Evolutionary conservation across 2,113 vertebrate genomes (phyloP).

Genomic region (Paralichthys olivaceus): DNA sequence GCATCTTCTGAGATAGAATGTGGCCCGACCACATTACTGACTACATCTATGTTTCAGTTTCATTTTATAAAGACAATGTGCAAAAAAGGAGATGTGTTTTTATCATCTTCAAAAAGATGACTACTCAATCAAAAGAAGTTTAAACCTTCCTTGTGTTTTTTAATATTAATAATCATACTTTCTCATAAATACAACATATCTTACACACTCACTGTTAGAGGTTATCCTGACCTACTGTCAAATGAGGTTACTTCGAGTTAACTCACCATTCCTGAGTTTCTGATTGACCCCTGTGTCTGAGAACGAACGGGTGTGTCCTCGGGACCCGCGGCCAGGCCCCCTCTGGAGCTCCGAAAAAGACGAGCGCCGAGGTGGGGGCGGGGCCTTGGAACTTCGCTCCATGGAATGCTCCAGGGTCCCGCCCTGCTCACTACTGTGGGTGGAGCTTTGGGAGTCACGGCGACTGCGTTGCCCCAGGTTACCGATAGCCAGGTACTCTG

Average conservation of each 20-base stretch:
- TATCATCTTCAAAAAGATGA: background rate
- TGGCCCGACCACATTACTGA: background rate
- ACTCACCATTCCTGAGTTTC: constrained; percentile 86
- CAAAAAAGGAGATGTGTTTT: background rate
- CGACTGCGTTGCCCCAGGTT: constrained; percentile 87
- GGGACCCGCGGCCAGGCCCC: constrained; percentile 68
- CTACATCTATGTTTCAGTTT: background rate
- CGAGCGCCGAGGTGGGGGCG: constrained; percentile 82
- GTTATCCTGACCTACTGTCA: background rate
- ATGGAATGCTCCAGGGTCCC: constrained; percentile 28
- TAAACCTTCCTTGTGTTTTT: background rate
- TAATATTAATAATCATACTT: too few relatives aligned
- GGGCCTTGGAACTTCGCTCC: constrained; percentile 30
- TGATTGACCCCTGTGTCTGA: constrained; percentile 92
- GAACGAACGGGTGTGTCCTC: constrained; percentile 90
- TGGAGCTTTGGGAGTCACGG: constrained; percentile 75
- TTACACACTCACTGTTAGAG: background rate
- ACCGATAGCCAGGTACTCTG: constrained; percentile 96
- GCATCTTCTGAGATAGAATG: background rate
- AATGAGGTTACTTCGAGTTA: constrained; percentile 19
- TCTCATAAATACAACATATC: too few relatives aligned
- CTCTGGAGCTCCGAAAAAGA: constrained; percentile 93
- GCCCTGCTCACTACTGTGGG: constrained; percentile 65
- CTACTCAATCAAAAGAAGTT: background rate
- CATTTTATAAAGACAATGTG: background rate